Percentiles rank a stretch among this genome's conserved stretches.
Evolutionary conservation across 2,797 vertebrate species (phyloP).

Genomic region (Acipenser ruthenus): DNA sequence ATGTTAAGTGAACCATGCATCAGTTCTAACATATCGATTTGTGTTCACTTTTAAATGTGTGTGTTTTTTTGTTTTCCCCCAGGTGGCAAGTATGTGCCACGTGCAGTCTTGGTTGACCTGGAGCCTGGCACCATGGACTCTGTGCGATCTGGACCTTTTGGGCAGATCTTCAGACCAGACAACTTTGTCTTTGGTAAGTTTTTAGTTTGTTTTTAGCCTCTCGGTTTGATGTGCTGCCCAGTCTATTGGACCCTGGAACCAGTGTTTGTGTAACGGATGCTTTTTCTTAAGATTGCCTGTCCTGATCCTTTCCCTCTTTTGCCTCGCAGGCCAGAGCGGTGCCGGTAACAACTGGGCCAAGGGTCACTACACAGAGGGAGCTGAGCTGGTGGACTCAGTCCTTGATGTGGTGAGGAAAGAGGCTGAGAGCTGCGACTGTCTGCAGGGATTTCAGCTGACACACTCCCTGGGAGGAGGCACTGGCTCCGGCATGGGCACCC

Average conservation of each 20-base stretch:
- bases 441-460: constrained; percentile 68
- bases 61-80: not conserved
- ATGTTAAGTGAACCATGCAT: not conserved
- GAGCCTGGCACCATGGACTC: constrained; percentile 73
- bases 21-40: not conserved
- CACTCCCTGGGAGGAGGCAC: constrained; percentile 67
- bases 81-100: constrained; percentile 69
- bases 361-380: constrained; percentile 57
- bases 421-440: constrained; percentile 65
- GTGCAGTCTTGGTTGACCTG: constrained; percentile 64
- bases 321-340: constrained; percentile 60
- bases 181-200: constrained; percentile 80
- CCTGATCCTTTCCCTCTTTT: not conserved
- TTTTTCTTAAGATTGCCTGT: too few species aligned
- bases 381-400: constrained; percentile 66
- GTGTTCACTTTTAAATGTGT: too few species aligned
- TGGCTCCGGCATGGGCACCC: constrained; percentile 66
- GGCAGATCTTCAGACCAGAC: constrained; percentile 75
- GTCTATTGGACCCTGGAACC: not conserved
- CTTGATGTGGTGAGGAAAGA: constrained; percentile 69
- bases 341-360: constrained; percentile 61
- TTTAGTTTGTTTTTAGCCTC: not conserved
- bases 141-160: constrained; percentile 71
- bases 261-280: not conserved
- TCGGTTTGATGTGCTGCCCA: not conserved